These are phyloP conservation scores for Oreohelix idahoensis DNA, from an alignment of 1,140 invertebrate genomes.

Conservation along the genomic window DNA sequence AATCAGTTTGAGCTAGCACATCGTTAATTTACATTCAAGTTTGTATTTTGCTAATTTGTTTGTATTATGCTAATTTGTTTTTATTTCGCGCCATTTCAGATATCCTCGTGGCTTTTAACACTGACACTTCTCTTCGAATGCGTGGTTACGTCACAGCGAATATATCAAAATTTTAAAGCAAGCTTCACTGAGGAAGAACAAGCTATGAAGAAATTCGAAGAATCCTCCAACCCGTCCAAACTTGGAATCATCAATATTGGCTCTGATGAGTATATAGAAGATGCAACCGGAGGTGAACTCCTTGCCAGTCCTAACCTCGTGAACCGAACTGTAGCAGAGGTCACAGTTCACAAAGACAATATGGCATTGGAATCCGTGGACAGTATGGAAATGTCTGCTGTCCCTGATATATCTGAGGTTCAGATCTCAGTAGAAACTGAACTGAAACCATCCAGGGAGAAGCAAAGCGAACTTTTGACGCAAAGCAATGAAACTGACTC, in stretches of 20 bases:
- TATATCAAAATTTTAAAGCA: neutral
- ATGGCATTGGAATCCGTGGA: neutral
- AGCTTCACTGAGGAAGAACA: neutral
- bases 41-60: no score
- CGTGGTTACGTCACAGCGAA: neutral
- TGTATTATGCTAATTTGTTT: no score
- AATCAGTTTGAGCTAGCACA: no score
- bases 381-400: neutral
- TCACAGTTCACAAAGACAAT: neutral
- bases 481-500: neutral
- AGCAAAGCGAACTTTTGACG: neutral
- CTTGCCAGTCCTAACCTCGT: neutral
- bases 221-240: neutral
- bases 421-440: neutral
- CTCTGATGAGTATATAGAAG: neutral
- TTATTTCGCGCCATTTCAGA: neutral
- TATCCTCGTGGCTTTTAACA: neutral
- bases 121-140: neutral
- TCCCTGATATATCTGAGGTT: neutral
- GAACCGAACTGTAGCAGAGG: neutral
- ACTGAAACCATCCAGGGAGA: neutral
- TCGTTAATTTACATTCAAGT: no score
- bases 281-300: neutral
- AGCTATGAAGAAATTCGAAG: neutral
- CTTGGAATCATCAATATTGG: neutral